Evolutionary conservation across 2,797 vertebrate species (phyloP), one percentile per base, ranked within the genome.

Genomic region (Meda fulgida): DNA sequence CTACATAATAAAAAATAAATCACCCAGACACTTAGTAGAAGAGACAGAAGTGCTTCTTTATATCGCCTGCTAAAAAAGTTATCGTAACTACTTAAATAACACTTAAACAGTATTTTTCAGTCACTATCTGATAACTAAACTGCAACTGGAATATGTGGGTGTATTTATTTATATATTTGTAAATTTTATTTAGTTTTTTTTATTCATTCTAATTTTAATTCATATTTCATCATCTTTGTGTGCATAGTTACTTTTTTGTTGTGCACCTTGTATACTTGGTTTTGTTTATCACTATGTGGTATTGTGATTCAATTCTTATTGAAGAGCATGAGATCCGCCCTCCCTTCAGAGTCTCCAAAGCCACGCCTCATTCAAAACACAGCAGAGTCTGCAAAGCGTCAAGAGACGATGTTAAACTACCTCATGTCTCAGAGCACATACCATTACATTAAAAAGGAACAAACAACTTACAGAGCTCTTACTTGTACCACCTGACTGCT

Each of bases 1-100:
- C 72, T 69, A 10, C 63, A 63, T 16, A 55, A 23, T 76, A 14
- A 38, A 76, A 82, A 83, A 82, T 82, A 72, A 83, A 75, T 75
- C 55, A 48, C 40, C 21, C 55, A 73, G 77, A 58, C 63, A 65
- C 63, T 80, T 70, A 55, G 29, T n/a, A 77, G 65, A n/a, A 76
- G 72, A 60, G 63, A 78, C 40, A 38, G 40, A 60, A 78, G 78
- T 18, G 23, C 58, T 26, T 26, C 29, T 81, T 81, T 16, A 29
- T 13, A 29, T 34, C 38, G 51, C 69, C 40, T 73, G 29, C 69
- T 72, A 31, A 63, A 72, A 78, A 82, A n/a, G 40, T 43, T 63
- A 71, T 14, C 7, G 5, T 11, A 60, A 29, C 31, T 16, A 5
- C 67, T 29, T 26, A 69, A 38, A 51, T 55, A 26, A 70, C n/a